Evolutionary conservation across 2,113 vertebrate species (phyloP), one percentile per base, ranked within the genome.

Genomic region (Pachycephala philippinensis): DNA sequence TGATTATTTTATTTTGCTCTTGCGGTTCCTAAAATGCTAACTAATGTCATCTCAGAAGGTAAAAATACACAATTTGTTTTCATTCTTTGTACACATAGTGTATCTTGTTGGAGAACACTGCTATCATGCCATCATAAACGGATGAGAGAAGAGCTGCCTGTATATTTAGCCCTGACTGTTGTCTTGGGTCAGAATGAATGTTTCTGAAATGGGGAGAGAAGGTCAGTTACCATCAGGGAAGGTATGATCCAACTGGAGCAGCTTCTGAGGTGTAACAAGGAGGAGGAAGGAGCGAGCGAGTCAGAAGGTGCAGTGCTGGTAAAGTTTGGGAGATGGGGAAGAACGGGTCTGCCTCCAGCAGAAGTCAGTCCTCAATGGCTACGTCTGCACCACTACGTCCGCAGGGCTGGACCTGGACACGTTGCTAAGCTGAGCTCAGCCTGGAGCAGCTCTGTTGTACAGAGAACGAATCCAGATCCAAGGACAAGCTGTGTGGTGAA

Each of bases 311-410:
- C 61, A 66, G 81, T 3, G 49, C 47, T 79, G 49, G 2, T 52
- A 6, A 6, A 35, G 37, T 37, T 2, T 75, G n/a, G 31, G 37
- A 70, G 56, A 24, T 5, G 14, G 30, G 56, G 28, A 12, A 52
- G n/a, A 10, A 0, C 39, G 45, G 40, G 15, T 49, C 11, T 42
- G 31, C 22, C 60, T 31, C 12, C 40, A 33, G 54, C n/a, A 70
- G 64, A 24, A 65, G n/a, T 35, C 56, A 39, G 56, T 37, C 33
- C 23, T 72, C 12, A 15, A 4, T 1, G 10, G 49, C 49, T n/a
- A 2, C 1, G 1, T 50, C 63, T 50, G 42, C 52, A 14, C 23
- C 0, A 0, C 74, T 19, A 1, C 0, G 0, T 24, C n/a, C 0
- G 0, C 23, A 21, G 39, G 20, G 35, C 77, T 68, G 63, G 26